Percentiles rank a stretch among this genome's conserved stretches.
Conservation (phyloP, 2,888 invertebrate species). For the Actias luna region DNA sequence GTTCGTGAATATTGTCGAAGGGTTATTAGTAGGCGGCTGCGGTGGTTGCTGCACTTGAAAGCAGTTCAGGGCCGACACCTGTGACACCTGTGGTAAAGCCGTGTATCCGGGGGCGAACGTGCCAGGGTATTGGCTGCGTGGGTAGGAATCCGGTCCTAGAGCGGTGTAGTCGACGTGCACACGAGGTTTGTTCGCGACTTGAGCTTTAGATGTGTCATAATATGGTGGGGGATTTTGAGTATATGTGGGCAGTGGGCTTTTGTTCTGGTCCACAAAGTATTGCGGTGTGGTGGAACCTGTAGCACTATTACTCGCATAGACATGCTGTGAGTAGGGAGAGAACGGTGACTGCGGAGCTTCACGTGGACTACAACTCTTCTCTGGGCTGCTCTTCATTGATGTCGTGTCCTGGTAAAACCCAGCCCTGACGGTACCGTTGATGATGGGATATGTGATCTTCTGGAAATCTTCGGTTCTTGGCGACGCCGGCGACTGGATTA, state of each 20-base stretch:
- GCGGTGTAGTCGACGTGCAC: slow-evolving; percentile 81
- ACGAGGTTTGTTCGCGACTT: slow-evolving; percentile 69
- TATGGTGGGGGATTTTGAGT: slow-evolving; percentile 78
- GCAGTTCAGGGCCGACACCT: slow-evolving; percentile 55
- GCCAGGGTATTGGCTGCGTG: slow-evolving; percentile 72
- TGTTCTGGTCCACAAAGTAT: slow-evolving; percentile 71
- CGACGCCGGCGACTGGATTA: slow-evolving; percentile 89
- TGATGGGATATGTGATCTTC: slow-evolving; percentile 85
- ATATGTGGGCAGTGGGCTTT: slow-evolving; percentile 71
- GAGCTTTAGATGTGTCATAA: slow-evolving; percentile 83
- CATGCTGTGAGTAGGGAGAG: slow-evolving; percentile 73
- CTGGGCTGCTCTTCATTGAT: slow-evolving; percentile 91
- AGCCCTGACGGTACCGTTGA: slow-evolving; percentile 92
- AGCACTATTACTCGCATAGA: slow-evolving; percentile 65
- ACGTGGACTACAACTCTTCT: slow-evolving; percentile 91
- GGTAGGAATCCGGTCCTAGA: slow-evolving; percentile 78
- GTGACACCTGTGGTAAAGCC: slow-evolving; percentile 61
- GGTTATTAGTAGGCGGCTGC: slow-evolving; percentile 40
- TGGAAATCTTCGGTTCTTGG: slow-evolving; percentile 87
- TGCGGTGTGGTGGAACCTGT: slow-evolving; percentile 63
- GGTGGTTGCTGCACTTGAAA: slow-evolving; percentile 57
- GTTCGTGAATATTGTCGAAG: slow-evolving; percentile 40
- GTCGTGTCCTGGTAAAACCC: slow-evolving; percentile 95
- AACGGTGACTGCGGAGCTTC: slow-evolving; percentile 83
- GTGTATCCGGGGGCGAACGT: slow-evolving; percentile 65